These are phyloP conservation scores for Argentina silus DNA, from an alignment of 2,797 vertebrate genomes.

Conservation along the genomic window DNA sequence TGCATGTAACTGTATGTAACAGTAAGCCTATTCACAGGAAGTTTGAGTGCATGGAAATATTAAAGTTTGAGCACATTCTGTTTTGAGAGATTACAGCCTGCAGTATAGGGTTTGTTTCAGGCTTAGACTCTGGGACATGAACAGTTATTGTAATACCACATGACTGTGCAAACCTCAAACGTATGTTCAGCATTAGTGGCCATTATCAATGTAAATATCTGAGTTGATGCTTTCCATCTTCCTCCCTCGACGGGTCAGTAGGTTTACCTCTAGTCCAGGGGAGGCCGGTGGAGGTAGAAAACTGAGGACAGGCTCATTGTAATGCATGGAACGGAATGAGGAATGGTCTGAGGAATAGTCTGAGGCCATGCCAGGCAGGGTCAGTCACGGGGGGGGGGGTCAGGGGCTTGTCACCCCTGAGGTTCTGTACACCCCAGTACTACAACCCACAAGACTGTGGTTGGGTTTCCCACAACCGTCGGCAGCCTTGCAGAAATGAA, in stretches of 20 bases:
- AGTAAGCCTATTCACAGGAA: too few relatives aligned
- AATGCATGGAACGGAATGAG: too few relatives aligned
- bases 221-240: constrained; percentile 28
- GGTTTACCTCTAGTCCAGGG: constrained; percentile 24
- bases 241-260: constrained; percentile 33
- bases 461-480: constrained; percentile 53
- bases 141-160: constrained; percentile 18
- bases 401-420: constrained; percentile 46
- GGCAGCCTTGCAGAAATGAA: constrained; percentile 43
- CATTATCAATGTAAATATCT: constrained; percentile 25
- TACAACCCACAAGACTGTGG: constrained; percentile 57
- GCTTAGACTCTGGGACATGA: not conserved
- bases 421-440: not conserved
- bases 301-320: too few relatives aligned
- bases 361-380: constrained; percentile 45
- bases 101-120: not conserved
- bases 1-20: too few relatives aligned
- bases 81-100: too few relatives aligned
- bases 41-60: too few relatives aligned
- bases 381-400: constrained; percentile 47
- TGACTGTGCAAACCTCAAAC: constrained; percentile 24
- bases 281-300: too few relatives aligned
- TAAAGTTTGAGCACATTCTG: too few relatives aligned
- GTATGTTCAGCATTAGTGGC: constrained; percentile 37
- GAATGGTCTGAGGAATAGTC: constrained; percentile 4